Percentiles rank a stretch among this genome's conserved stretches.
These are phyloP conservation scores for Pteromalus puparum DNA, from an alignment of 1,140 invertebrate species.

Conservation along the genomic window DNA sequence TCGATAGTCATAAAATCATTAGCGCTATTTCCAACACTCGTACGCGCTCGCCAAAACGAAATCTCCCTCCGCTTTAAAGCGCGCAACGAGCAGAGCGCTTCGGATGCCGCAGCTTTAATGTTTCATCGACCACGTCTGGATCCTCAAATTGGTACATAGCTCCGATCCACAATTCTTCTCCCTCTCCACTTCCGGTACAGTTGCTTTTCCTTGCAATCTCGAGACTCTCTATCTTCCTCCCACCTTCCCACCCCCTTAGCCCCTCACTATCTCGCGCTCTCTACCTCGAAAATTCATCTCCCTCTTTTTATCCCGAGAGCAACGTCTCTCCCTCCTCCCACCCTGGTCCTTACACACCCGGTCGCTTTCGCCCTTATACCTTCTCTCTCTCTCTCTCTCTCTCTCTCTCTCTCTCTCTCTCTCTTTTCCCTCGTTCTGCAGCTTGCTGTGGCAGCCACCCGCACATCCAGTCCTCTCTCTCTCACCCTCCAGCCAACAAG, in stretches of 20 bases:
- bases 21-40: background rate
- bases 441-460: background rate
- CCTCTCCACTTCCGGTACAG: conserved; percentile 6
- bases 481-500: conserved; percentile 29
- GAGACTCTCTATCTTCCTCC: conserved; percentile 62
- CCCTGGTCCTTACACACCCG: conserved; percentile 32
- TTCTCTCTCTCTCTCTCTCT: conserved; percentile 48
- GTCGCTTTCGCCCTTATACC: conserved; percentile 47
- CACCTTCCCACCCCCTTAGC: conserved; percentile 53
- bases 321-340: conserved; percentile 43
- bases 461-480: conserved; percentile 27
- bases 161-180: conserved; percentile 35
- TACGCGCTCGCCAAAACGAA: background rate
- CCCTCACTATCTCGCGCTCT: conserved; percentile 62
- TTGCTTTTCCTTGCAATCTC: conserved; percentile 55
- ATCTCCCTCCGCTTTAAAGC: background rate
- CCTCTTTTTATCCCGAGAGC: conserved; percentile 34
- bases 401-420: background rate
- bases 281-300: conserved; percentile 59
- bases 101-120: conserved; percentile 31
- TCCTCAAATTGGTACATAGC: conserved; percentile 45
- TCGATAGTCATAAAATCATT: no score
- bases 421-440: conserved; percentile 36
- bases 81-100: background rate
- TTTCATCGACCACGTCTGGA: conserved; percentile 8